Percentiles rank a stretch among this genome's conserved stretches.
Conservation (phyloP, 2,888 invertebrate genomes). For the Drosophila paranaensis region DNA sequence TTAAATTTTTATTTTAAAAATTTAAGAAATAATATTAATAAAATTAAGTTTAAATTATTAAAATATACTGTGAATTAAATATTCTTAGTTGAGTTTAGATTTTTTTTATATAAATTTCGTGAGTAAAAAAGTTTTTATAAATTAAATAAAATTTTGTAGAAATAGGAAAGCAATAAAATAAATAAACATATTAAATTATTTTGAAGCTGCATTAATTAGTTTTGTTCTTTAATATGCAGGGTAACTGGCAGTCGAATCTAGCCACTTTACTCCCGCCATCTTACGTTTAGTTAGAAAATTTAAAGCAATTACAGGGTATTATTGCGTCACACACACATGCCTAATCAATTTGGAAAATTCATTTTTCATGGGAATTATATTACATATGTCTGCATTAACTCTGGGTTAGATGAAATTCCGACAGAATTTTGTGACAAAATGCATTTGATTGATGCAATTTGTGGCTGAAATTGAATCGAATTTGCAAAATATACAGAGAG, state of each 20-base stretch:
- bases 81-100: no score
- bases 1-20: no score
- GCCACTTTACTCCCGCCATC: no score
- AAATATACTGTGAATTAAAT: no score
- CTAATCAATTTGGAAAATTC: neutral
- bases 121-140: no score
- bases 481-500: constrained; percentile 36
- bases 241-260: neutral
- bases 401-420: neutral
- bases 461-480: constrained; percentile 28
- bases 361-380: neutral
- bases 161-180: no score
- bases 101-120: no score
- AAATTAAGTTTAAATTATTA: no score
- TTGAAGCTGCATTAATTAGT: no score
- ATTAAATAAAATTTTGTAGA: no score
- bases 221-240: neutral
- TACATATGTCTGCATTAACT: constrained; percentile 14
- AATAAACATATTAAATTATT: no score
- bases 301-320: neutral
- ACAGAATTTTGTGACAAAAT: constrained; percentile 36
- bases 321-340: neutral
- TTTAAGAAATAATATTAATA: no score
- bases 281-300: neutral
- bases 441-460: constrained; percentile 69